Base-by-base conservation (phyloP, 2,113 vertebrate species). In the Lamprotornis superbus region DNA sequence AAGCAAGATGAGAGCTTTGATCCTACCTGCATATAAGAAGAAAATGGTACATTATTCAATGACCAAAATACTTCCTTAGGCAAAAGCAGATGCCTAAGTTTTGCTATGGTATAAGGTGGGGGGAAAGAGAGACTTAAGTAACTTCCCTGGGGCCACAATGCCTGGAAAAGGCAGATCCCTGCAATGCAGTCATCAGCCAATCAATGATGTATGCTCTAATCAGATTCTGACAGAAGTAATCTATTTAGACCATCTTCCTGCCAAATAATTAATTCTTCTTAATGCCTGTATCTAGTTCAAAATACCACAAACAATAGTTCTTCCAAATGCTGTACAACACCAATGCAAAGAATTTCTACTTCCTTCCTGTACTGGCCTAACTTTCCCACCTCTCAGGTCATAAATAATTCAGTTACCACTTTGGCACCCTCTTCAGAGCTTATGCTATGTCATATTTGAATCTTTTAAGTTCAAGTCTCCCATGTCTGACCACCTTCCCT, bases 251-350 rank as follows among this genome's bases (percentile, higher is more conserved):
- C 39, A 81, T 60, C 69, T 78, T 94, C 77, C 80, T 95, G 85
- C 79, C 92, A 96, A 94, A 89, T 74, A 88, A 93, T 96, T 96
- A 90, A 93, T 88, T 77, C 60, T 81, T 88, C 79, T 67, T 92
- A 96, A 81, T 75, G 28, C 12, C 57, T 68, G 7, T 49, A 92
- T 70, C 83, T 75, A 81, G 46, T 70, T 94, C 65, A 89, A 90
- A 93, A 82, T 15, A 67, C 31, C 60, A 85, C 59, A 70, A 83
- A 67, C 42, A 53, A 33, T 9, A 40, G 21, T 63, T 88, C 71
- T 92, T 95, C 71, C 60, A 89, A 96, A 83, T 56, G 61, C 49
- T 79, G 19, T 15, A 33, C n/a, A 57, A 50, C 18, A 85, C 40
- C 78, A 73, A 35, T 2, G 5, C 56, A 90, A 81, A 82, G 59